Percentiles rank a stretch among this genome's conserved stretches.
Evolutionary conservation across 1,140 invertebrate species (phyloP).

Genomic region (Neuroterus valhalla): DNA sequence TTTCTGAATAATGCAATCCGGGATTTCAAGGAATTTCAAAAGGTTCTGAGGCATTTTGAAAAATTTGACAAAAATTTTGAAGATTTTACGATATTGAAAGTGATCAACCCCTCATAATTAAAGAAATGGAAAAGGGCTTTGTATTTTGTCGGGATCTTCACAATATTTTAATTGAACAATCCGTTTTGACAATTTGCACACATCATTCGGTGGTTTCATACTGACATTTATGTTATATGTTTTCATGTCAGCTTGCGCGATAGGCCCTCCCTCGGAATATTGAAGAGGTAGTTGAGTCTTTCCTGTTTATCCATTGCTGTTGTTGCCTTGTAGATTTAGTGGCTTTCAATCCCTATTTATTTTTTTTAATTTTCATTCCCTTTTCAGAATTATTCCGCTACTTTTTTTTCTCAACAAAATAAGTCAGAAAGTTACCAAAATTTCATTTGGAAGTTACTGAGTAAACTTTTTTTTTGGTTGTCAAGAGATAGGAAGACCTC

Average conservation of each 20-base stretch:
- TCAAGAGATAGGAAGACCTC: too few species aligned
- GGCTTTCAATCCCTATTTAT: constrained; percentile 65
- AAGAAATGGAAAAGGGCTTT: not conserved
- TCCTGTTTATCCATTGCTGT: constrained; percentile 69
- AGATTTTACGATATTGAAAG: too few species aligned
- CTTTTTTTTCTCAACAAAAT: too few species aligned
- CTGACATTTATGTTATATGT: constrained; percentile 71
- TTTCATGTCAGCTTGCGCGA: constrained; percentile 73
- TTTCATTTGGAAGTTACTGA: too few species aligned
- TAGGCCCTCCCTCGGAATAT: constrained; percentile 73
- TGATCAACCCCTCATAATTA: not conserved
- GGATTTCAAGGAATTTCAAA: too few species aligned
- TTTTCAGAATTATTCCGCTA: not conserved
- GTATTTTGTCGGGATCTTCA: not conserved
- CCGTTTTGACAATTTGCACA: not conserved
- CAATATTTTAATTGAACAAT: not conserved
- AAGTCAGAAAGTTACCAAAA: too few species aligned
- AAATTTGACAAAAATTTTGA: too few species aligned
- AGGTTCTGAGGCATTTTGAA: too few species aligned
- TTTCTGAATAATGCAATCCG: too few species aligned
- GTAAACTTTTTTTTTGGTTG: too few species aligned
- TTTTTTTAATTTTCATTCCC: not conserved
- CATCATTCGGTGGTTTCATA: constrained; percentile 47
- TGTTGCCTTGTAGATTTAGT: constrained; percentile 66
- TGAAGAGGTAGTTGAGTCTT: constrained; percentile 73